Evolutionary conservation across 1,140 invertebrate species (phyloP).

Genomic region (Papilio glaucus): DNA sequence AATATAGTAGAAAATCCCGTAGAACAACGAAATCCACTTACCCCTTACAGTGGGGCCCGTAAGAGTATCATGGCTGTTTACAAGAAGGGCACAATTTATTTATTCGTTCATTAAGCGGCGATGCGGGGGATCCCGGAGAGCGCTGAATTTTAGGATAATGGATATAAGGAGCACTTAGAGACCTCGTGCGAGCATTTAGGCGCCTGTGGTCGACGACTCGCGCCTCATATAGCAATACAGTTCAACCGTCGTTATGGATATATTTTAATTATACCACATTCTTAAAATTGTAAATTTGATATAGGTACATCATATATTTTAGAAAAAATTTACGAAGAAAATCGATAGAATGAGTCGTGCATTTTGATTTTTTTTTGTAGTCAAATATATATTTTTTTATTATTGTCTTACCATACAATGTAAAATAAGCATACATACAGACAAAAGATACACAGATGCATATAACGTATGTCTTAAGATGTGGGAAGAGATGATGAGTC

Average conservation of each 20-base stretch:
- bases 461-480: background rate
- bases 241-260: background rate
- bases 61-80: conserved; percentile 74
- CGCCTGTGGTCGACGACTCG: conserved; percentile 44
- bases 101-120: conserved; percentile 79
- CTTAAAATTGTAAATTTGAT: background rate
- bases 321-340: background rate
- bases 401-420: no score
- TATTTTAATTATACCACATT: background rate
- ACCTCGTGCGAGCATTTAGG: conserved; percentile 56
- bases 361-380: no score
- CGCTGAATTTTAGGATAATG: conserved; percentile 81
- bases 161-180: conserved; percentile 63
- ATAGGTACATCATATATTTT: background rate
- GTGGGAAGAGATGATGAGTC: background rate
- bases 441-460: no score
- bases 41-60: conserved; percentile 73
- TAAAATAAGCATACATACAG: no score
- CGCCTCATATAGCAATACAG: background rate
- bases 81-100: conserved; percentile 81
- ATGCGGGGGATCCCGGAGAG: conserved; percentile 70
- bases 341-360: no score
- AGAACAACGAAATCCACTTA: conserved; percentile 82
- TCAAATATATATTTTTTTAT: no score
- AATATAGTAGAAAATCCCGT: conserved; percentile 68